Evolutionary conservation across 35 echinoderm and acorn worm species (phyloP), one percentile per base, ranked within the genome.

Genomic region (Eucidaris tribuloides): DNA sequence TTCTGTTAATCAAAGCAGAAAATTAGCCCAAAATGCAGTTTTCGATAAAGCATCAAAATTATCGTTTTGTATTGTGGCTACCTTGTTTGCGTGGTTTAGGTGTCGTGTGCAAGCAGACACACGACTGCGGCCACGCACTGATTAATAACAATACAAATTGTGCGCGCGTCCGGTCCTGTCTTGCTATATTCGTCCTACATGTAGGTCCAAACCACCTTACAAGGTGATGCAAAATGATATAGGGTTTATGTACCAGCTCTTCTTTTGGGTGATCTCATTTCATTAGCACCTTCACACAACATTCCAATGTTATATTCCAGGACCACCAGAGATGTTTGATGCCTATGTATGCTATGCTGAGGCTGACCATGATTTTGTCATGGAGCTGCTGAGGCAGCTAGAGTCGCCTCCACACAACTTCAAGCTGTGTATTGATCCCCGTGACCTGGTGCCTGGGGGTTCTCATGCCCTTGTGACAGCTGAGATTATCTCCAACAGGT

Each of bases 401-500:
- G 94, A 97, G 42, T 54, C 52, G 13, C 42, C 58, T 13, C 64
- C 85, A 42, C 76, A 88, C 40, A 91, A 89, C 40, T 60, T 92
- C 19, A 88, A 91, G 66, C 88, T 96, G 3, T 91, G 83, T 43
- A 66, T 86, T 61, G 79, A 87, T 38, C 62, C 52, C 4, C 42
- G 89, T n/a, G 89, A 97, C 48, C 32, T 97, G 29, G 70, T 97
- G 42, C 94, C 94, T 34, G 94, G 94, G 13, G 94, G 65, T 2
- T 80, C 94, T n/a, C 77, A 88, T 57, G 48, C 76, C 23, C 59
- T 62, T 5, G 85, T 82, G 15, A 87, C 94, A 68, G 89, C 89
- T 19, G 89, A 97, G 76, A 82, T 97, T 15, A 97, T 97, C 78
- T 81, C 83, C 43, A 88, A 85, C 57, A 87, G 89, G 94, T 92